A percentile compares a stretch with the other conserved stretches of the same genome.
phyloP scores from a whole-genome alignment of 1,140 invertebrate genomes.

The Formica exsecta region DNA sequence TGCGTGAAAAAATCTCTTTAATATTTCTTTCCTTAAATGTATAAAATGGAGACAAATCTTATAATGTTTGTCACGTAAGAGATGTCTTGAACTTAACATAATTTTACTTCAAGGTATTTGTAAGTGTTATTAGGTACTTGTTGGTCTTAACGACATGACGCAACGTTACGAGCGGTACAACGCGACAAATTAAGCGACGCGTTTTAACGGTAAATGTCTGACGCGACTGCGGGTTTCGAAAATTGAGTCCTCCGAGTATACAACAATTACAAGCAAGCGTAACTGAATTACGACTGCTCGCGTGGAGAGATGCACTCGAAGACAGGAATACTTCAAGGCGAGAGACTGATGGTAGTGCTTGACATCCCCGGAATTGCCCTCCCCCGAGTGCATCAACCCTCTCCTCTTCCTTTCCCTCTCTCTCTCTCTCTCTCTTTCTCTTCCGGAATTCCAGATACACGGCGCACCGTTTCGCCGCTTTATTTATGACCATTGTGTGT shows the following conservation, averaged over 20 bases:
- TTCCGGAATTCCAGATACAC: slow-evolving; percentile 56
- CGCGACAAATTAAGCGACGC: slow-evolving; percentile 50
- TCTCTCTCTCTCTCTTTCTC: not conserved
- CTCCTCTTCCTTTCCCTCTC: not conserved
- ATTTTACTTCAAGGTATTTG: slow-evolving; percentile 11
- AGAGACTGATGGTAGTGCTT: slow-evolving; percentile 58
- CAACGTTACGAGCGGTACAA: not conserved
- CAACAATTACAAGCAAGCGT: slow-evolving; percentile 57
- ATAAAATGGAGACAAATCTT: not conserved
- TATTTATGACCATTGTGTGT: slow-evolving; percentile 44
- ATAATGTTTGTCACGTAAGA: not conserved
- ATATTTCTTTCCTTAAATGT: not conserved
- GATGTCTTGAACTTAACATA: not conserved
- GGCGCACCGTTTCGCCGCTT: slow-evolving; percentile 22
- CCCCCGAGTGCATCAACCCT: slow-evolving; percentile 38
- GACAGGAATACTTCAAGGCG: slow-evolving; percentile 59
- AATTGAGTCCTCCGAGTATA: slow-evolving; percentile 59
- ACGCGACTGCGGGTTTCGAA: slow-evolving; percentile 43
- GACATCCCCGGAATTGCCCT: slow-evolving; percentile 56
- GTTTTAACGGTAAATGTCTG: slow-evolving; percentile 43
- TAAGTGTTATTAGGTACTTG: slow-evolving; percentile 29
- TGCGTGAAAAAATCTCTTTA: not conserved
- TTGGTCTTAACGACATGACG: slow-evolving; percentile 22
- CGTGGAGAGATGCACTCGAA: slow-evolving; percentile 59
- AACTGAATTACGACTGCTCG: slow-evolving; percentile 56